Base-by-base conservation (phyloP, 64 coral and sea anemone species). In the Anthopleura sola region DNA sequence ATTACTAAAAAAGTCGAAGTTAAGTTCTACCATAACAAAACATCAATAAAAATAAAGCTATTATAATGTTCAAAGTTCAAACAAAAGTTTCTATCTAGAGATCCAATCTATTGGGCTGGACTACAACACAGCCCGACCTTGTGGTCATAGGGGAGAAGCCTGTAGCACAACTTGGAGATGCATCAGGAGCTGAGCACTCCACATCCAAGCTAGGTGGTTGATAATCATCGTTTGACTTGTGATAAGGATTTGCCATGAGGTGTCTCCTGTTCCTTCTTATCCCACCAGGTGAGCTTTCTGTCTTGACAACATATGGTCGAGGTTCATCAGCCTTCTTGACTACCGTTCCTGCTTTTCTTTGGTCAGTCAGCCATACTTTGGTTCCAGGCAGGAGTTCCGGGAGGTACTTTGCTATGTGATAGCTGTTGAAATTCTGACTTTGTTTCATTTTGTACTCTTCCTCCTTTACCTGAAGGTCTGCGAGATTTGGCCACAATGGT, bases 281-380 rank as follows among this genome's bases (percentile, higher is more conserved):
- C 3, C 75, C 28, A 26, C 77, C 64, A n/a, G 60, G 60, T 26
- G 60, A 66, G n/a, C n/a, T 66, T 33, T 82, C 77, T 32, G 88
- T 89, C 68, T 89, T 83, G 23, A 89, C 60, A 4, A 84, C 18
- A 34, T 75, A 89, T 17, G 88, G 55, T 24, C 47, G 60, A 16
- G 80, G 88, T 18, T 74, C 29, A 2, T 75, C 14, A 14, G 88
- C 49, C 2, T n/a, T 16, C 37, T 37, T 31, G 12, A 89, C 2
- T 5, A 89, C 46, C 55, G 47, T 36, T 3, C 39, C 88, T 47
- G 33, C 37, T 9, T 34, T 48, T 3, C n/a, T 19, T 50, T 89
- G 80, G 29, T 89, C 80, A 9, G 26, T 56, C 7, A 84, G 37
- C 80, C 62, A 89, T 15, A 89, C 80, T n/a, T 38, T 75, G 62